These are phyloP conservation scores for Microvelia longipes DNA, from an alignment of 1,140 invertebrate genomes.

Conservation along the genomic window DNA sequence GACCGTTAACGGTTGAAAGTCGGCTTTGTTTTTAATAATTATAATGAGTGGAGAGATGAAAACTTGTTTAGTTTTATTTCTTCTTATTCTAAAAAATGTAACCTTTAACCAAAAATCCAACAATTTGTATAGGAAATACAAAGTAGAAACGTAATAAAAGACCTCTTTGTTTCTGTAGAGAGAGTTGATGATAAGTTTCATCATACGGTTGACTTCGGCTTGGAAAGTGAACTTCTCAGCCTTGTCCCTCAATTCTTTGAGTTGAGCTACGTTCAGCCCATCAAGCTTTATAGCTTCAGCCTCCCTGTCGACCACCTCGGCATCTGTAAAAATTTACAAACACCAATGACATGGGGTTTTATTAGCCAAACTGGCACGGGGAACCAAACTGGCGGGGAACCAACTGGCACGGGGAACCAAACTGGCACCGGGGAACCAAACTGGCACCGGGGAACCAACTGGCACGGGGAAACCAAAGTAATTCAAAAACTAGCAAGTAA, in stretches of 20 bases:
- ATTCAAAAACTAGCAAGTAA: not conserved
- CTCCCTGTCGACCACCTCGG: conserved; percentile 65
- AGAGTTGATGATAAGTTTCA: conserved; percentile 99
- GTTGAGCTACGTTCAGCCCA: conserved; percentile 82
- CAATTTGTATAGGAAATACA: not conserved
- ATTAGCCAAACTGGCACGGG: too few relatives aligned
- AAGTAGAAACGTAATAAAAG: not conserved
- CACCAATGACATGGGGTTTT: too few relatives aligned
- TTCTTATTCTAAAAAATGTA: too few relatives aligned
- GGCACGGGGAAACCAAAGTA: not conserved
- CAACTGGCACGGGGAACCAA: not conserved
- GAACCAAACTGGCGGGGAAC: not conserved
- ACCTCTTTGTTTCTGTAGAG: conserved; percentile 95
- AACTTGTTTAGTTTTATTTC: too few relatives aligned
- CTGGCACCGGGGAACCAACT: not conserved
- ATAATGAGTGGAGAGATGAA: too few relatives aligned
- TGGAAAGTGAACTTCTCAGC: conserved; percentile 90
- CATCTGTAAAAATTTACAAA: conserved; percentile 38
- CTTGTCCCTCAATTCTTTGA: conserved; percentile 79
- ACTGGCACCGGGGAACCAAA: not conserved
- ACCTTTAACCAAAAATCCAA: not conserved
- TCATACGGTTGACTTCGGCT: conserved; percentile 96
- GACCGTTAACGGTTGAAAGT: too few relatives aligned
- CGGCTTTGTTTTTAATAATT: too few relatives aligned
- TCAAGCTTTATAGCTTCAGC: conserved; percentile 96